Conservation (phyloP, 2,113 vertebrate genomes). For the Macrotis lagotis region DNA sequence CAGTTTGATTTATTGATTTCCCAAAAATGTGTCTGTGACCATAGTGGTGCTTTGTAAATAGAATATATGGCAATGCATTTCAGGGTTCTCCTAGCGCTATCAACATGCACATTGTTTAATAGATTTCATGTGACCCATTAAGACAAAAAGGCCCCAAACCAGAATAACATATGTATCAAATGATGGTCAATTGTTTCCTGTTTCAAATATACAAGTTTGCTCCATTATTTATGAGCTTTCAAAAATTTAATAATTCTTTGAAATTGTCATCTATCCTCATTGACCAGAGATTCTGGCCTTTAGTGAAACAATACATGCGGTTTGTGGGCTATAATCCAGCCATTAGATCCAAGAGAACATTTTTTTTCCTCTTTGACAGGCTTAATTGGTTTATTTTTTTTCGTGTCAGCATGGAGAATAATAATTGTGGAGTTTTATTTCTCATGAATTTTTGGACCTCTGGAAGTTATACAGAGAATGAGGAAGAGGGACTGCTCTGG, state of each 20-base stretch:
- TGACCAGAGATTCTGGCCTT: not conserved
- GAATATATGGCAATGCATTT: slow-evolving; percentile 7
- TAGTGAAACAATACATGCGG: not conserved
- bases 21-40: slow-evolving; percentile 22
- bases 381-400: slow-evolving; percentile 42
- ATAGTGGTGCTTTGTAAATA: slow-evolving; percentile 1
- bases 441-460: slow-evolving; percentile 12
- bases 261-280: slow-evolving; percentile 19
- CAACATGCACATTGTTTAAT: slow-evolving; percentile 64
- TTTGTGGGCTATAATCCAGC: slow-evolving; percentile 58
- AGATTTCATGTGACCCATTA: slow-evolving; percentile 50
- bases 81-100: slow-evolving; percentile 34
- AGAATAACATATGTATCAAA: slow-evolving; percentile 70
- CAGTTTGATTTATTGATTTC: slow-evolving; percentile 60
- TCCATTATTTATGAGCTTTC: slow-evolving; percentile 75
- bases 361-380: slow-evolving; percentile 54
- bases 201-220: slow-evolving; percentile 33
- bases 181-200: slow-evolving; percentile 58
- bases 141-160: slow-evolving; percentile 46
- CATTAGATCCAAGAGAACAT: slow-evolving; percentile 13
- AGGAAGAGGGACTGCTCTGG: not conserved
- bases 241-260: slow-evolving; percentile 61
- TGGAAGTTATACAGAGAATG: not conserved
- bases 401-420: slow-evolving; percentile 17
- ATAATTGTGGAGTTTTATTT: not conserved